Conservation (phyloP, 2,113 vertebrate genomes). For the Herpetotheres cachinnans region DNA sequence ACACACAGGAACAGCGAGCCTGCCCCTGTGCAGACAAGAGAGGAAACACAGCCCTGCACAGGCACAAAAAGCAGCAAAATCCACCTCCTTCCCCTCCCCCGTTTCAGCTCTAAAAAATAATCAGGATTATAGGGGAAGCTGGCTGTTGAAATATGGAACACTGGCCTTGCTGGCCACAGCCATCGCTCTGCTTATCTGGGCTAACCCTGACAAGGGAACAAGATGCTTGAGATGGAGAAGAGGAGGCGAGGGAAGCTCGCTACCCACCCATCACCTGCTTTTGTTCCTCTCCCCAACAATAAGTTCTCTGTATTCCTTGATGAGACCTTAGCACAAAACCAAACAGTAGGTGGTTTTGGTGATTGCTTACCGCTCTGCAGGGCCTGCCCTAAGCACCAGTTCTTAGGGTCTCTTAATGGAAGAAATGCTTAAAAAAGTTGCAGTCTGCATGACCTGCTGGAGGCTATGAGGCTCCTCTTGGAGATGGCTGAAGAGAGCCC, state of each 20-base stretch:
- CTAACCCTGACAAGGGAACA: background rate
- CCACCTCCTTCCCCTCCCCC: background rate
- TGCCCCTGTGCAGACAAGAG: background rate
- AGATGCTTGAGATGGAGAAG: background rate
- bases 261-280: background rate
- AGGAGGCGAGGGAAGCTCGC: background rate
- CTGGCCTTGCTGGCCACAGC: background rate
- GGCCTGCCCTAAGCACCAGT: background rate
- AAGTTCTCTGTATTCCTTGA: background rate
- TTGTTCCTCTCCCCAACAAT: background rate
- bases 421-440: background rate
- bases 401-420: background rate
- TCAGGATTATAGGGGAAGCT: background rate
- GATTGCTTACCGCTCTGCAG: background rate
- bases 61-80: background rate
- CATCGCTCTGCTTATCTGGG: accelerated
- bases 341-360: background rate
- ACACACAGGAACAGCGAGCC: background rate
- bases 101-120: background rate
- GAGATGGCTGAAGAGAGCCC: background rate
- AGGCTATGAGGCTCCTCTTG: background rate
- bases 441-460: background rate
- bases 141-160: background rate
- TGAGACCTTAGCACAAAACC: background rate
- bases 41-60: background rate